These are phyloP conservation scores for Sussaba pulchella DNA, from an alignment of 2,888 invertebrate genomes.

Conservation along the genomic window DNA sequence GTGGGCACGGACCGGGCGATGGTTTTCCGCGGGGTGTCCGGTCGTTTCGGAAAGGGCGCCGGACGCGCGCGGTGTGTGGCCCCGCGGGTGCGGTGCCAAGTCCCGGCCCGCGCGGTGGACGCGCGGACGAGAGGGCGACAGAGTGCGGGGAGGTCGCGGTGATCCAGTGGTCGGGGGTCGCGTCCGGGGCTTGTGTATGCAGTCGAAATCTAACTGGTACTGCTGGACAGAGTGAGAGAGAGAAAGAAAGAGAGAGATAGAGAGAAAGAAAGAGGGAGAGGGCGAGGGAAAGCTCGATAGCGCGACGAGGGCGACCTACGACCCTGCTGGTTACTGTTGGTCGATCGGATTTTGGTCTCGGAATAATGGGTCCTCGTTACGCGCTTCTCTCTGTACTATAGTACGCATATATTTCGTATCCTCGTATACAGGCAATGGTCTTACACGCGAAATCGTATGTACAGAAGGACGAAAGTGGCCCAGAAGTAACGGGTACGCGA, in stretches of 20 bases:
- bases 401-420: not conserved
- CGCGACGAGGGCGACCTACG: conserved; percentile 37
- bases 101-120: too few relatives aligned
- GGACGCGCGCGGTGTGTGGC: too few relatives aligned
- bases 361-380: conserved; percentile 61
- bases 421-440: not conserved
- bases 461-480: not conserved
- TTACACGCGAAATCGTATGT: not conserved
- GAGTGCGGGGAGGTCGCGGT: too few relatives aligned
- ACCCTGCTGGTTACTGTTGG: conserved; percentile 37
- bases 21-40: conserved; percentile 28
- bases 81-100: too few relatives aligned
- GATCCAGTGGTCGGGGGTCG: conserved; percentile 40
- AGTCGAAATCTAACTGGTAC: conserved; percentile 63
- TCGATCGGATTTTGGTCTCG: conserved; percentile 59
- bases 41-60: conserved; percentile 58
- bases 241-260: too few relatives aligned
- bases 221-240: too few relatives aligned
- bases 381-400: not conserved
- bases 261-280: too few relatives aligned
- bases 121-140: too few relatives aligned
- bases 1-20: too few relatives aligned
- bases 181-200: conserved; percentile 26
- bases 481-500: conserved; percentile 19
- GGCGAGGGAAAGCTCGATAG: conserved; percentile 18